Conservation (phyloP, 2,888 invertebrate species). For the Amiota mariae region DNA sequence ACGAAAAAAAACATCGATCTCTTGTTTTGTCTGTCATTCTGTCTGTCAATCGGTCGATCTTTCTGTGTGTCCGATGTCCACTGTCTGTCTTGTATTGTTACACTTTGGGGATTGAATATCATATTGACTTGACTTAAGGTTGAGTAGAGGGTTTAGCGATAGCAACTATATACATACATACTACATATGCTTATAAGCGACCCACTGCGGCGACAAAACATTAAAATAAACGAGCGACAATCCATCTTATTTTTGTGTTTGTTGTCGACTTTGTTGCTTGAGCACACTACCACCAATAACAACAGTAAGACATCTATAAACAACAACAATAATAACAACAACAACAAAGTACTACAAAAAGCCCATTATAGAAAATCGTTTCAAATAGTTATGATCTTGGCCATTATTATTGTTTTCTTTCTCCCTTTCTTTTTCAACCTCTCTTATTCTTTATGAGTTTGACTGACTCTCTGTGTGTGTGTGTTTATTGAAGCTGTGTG, state of each 20-base stretch:
- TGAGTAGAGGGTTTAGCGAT: constrained; percentile 13
- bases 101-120: constrained; percentile 32
- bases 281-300: constrained; percentile 9
- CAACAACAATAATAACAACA: constrained; percentile 54
- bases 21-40: neutral
- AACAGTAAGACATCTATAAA: constrained; percentile 20
- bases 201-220: constrained; percentile 70
- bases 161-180: neutral
- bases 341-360: constrained; percentile 27
- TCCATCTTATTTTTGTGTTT: constrained; percentile 65
- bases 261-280: constrained; percentile 40
- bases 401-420: neutral
- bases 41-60: too few species aligned
- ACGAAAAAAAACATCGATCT: too few species aligned
- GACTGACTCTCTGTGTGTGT: too few species aligned
- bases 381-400: constrained; percentile 21
- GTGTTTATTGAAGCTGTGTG: too few species aligned
- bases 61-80: too few species aligned
- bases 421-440: too few species aligned
- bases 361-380: constrained; percentile 20
- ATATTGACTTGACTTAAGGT: constrained; percentile 12
- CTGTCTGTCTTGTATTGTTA: constrained; percentile 11
- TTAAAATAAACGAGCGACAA: constrained; percentile 70
- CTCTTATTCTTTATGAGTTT: too few species aligned
- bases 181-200: constrained; percentile 45